Evolutionary conservation across 1,140 invertebrate species (phyloP).

Genomic region (Papilio glaucus): DNA sequence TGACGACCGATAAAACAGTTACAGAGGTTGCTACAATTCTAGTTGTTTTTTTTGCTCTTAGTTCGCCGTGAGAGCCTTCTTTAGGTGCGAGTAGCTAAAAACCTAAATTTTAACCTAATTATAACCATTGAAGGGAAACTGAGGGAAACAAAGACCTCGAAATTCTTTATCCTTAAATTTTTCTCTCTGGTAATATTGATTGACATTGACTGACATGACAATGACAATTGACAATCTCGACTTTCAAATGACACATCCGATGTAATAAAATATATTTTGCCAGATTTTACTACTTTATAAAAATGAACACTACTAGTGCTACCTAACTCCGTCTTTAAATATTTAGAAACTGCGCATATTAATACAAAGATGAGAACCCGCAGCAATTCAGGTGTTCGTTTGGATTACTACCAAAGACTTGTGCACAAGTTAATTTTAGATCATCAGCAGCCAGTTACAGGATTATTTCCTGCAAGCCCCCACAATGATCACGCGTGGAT

Average conservation of each 20-base stretch:
- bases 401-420: slow-evolving; percentile 97
- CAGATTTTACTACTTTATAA: slow-evolving; percentile 26
- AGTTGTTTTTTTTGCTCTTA: too few relatives aligned
- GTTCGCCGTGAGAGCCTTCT: too few relatives aligned
- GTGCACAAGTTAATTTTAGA: slow-evolving; percentile 96
- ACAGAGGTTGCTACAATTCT: too few relatives aligned
- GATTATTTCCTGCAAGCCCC: slow-evolving; percentile 93
- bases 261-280: slow-evolving; percentile 22
- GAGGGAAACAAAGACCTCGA: too few relatives aligned
- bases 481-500: slow-evolving; percentile 98
- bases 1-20: too few relatives aligned
- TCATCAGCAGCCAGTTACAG: slow-evolving; percentile 97
- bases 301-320: slow-evolving; percentile 23
- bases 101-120: too few relatives aligned
- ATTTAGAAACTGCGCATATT: slow-evolving; percentile 32
- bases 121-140: too few relatives aligned
- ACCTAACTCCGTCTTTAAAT: slow-evolving; percentile 1
- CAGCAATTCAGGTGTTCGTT: slow-evolving; percentile 96
- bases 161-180: too few relatives aligned
- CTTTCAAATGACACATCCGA: slow-evolving; percentile 72
- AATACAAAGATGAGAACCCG: slow-evolving; percentile 91
- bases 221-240: slow-evolving; percentile 57
- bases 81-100: too few relatives aligned
- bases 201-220: slow-evolving; percentile 22
- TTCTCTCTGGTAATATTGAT: not conserved